These are phyloP conservation scores for Drosophila subquinaria DNA, from an alignment of 2,888 invertebrate species.

Conservation along the genomic window DNA sequence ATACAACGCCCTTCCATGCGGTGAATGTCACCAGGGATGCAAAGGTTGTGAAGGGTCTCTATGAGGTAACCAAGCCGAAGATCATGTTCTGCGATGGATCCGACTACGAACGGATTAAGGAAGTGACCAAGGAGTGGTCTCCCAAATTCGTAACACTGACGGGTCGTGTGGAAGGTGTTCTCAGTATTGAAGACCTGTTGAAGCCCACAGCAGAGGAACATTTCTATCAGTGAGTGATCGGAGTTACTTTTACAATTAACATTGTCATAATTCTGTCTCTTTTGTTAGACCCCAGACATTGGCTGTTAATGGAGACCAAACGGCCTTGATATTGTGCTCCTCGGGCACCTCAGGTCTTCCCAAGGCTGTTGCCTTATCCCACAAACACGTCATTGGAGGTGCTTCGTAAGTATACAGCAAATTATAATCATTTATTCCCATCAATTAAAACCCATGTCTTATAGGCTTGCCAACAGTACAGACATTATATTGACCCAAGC, in stretches of 20 bases:
- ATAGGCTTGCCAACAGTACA: constrained; percentile 46
- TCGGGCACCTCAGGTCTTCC: constrained; percentile 75
- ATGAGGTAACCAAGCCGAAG: constrained; percentile 61
- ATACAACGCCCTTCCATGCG: constrained; percentile 62
- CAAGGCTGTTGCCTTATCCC: constrained; percentile 69
- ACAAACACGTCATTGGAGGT: constrained; percentile 33
- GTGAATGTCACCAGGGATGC: constrained; percentile 49
- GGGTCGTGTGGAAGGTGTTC: constrained; percentile 47
- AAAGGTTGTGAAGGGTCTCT: constrained; percentile 43
- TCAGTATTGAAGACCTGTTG: constrained; percentile 51
- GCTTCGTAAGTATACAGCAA: constrained; percentile 37
- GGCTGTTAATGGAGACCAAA: constrained; percentile 46
- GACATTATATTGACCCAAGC: constrained; percentile 61
- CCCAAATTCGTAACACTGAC: constrained; percentile 55
- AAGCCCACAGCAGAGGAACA: constrained; percentile 40
- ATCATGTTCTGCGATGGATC: constrained; percentile 71
- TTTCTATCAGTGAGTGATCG: constrained; percentile 44
- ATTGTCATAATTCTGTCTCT: neutral
- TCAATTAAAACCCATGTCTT: neutral
- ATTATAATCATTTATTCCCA: fast-evolving
- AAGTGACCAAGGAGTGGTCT: constrained; percentile 50
- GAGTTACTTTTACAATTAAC: neutral
- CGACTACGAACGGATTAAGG: constrained; percentile 57
- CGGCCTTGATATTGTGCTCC: constrained; percentile 68
- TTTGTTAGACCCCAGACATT: constrained; percentile 41